A percentile compares a stretch with the other conserved stretches of the same genome.
Evolutionary conservation across 2,888 invertebrate genomes (phyloP).

Genomic region (Ctenicera cuprea): DNA sequence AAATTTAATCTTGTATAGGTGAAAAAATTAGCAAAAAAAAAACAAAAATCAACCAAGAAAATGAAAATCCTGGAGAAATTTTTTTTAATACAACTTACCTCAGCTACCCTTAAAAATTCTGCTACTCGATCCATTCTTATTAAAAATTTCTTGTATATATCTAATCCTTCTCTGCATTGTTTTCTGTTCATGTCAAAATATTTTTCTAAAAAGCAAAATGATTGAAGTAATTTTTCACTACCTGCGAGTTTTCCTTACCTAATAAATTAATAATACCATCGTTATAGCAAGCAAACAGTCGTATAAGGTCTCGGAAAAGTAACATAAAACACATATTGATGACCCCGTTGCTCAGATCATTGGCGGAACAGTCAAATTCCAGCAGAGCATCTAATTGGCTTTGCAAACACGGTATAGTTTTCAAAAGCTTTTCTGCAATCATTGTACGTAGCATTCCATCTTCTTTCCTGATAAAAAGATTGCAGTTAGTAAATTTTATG

Average conservation of each 20-base stretch:
- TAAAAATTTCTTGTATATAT: constrained; percentile 98
- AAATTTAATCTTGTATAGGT: background rate
- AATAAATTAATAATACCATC: constrained; percentile 99
- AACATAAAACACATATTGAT: constrained; percentile 90
- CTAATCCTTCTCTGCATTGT: constrained; percentile 97
- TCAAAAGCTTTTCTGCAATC: constrained; percentile 97
- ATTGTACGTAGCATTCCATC: constrained; percentile 97
- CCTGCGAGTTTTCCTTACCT: constrained; percentile 74
- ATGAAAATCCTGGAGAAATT: too few species aligned
- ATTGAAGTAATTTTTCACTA: background rate
- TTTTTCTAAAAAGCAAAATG: constrained; percentile 81
- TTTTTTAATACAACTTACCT: constrained; percentile 70
- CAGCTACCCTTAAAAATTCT: constrained; percentile 94
- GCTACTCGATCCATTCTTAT: constrained; percentile 98
- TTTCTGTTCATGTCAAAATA: constrained; percentile 99
- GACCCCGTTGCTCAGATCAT: constrained; percentile 96
- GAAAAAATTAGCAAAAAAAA: background rate
- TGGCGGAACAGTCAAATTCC: constrained; percentile 97
- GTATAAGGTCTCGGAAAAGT: constrained; percentile 88
- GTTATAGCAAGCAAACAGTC: constrained; percentile 99
- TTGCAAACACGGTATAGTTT: constrained; percentile 96
- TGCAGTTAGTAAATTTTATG: background rate
- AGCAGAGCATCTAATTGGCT: constrained; percentile 95
- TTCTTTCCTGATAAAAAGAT: constrained; percentile 84
- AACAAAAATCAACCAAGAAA: background rate